Evolutionary conservation across 2,797 vertebrate species (phyloP).

Genomic region (Poeciliopsis infans): DNA sequence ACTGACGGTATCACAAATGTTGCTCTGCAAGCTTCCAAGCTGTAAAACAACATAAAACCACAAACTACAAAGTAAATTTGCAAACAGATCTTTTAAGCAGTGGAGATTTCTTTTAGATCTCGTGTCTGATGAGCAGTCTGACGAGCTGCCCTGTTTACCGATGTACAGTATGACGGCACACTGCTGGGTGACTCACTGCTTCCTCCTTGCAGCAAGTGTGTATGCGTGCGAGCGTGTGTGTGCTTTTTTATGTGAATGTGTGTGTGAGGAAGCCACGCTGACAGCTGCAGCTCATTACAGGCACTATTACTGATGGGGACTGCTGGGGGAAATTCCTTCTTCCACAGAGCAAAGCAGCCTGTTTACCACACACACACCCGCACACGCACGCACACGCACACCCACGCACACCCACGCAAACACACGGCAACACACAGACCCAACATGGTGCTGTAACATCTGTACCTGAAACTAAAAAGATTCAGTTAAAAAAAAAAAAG

Average conservation of each 20-base stretch:
- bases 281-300: slow-evolving; percentile 96
- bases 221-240: slow-evolving; percentile 19
- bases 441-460: slow-evolving; percentile 85
- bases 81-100: slow-evolving; percentile 51
- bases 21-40: neutral
- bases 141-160: slow-evolving; percentile 73
- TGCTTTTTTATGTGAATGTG: slow-evolving; percentile 35
- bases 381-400: slow-evolving; percentile 23
- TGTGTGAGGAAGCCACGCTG: slow-evolving; percentile 77
- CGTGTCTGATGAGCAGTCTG: slow-evolving; percentile 63
- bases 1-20: neutral
- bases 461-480: slow-evolving; percentile 64
- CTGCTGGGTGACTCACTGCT: slow-evolving; percentile 77
- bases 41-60: slow-evolving; percentile 2
- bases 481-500: slow-evolving; percentile 23
- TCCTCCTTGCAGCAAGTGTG: slow-evolving; percentile 54
- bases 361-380: slow-evolving; percentile 74
- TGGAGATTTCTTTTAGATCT: slow-evolving; percentile 59
- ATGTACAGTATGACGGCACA: slow-evolving; percentile 69
- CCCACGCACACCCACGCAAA: neutral
- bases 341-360: slow-evolving; percentile 81
- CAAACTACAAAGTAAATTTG: slow-evolving; percentile 29
- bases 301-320: slow-evolving; percentile 88
- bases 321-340: slow-evolving; percentile 86
- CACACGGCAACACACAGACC: slow-evolving; percentile 67